A percentile compares a stretch with the other conserved stretches of the same genome.
phyloP scores from a whole-genome alignment of 2,113 vertebrate species.

The Triplophysa tibetana region DNA sequence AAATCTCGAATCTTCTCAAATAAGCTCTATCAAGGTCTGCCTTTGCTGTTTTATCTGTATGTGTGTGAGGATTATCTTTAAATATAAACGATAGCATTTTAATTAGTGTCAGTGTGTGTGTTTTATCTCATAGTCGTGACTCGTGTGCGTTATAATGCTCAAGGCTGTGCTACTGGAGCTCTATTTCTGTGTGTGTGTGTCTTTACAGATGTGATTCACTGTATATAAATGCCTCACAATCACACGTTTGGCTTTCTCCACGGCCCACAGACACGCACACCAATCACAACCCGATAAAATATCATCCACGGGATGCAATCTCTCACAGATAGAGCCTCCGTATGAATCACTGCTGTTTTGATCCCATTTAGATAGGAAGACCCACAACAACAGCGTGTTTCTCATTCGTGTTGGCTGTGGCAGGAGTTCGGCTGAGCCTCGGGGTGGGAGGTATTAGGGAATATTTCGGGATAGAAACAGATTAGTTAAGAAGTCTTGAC shows the following conservation, averaged over 20 bases:
- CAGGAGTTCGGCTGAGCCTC: conserved; percentile 64
- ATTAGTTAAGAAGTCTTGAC: conserved; percentile 74
- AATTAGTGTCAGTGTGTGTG: background rate
- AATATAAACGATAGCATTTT: conserved; percentile 24
- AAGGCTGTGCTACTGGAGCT: background rate
- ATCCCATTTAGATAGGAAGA: conserved; percentile 59
- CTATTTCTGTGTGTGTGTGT: conserved; percentile 31
- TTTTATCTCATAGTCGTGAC: conserved; percentile 18
- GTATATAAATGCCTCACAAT: conserved; percentile 34
- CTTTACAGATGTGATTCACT: conserved; percentile 28
- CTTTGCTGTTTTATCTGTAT: conserved; percentile 6
- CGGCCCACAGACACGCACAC: conserved; percentile 2
- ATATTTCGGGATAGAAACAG: conserved; percentile 74
- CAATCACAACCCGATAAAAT: conserved; percentile 32
- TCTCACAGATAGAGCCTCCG: conserved; percentile 35
- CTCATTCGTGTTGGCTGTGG: conserved; percentile 54
- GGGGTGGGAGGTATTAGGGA: conserved; percentile 73
- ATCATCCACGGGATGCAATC: conserved; percentile 49
- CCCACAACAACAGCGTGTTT: conserved; percentile 29
- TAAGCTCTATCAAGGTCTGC: background rate
- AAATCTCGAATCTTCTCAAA: background rate
- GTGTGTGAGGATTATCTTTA: conserved; percentile 9
- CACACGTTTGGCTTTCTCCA: background rate
- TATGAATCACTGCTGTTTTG: conserved; percentile 50
- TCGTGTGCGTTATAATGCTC: background rate